Base-by-base conservation (phyloP, 2,888 invertebrate genomes). In the Harpalus rubripes region DNA sequence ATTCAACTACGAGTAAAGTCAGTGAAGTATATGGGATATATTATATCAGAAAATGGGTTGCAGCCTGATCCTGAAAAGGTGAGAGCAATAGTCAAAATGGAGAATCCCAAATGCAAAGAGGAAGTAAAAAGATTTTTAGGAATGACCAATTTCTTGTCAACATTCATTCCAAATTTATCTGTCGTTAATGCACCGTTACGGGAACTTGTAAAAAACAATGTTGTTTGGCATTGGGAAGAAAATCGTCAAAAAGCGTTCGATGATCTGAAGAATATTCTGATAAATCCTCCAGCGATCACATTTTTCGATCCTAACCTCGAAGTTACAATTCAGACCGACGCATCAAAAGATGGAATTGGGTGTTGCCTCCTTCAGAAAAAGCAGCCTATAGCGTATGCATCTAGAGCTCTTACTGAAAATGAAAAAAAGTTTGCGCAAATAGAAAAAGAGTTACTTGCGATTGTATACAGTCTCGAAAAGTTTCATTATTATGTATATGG, bases 371-470 rank as follows among this genome's bases (percentile, higher is more conserved):
- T 87, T 10, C 85, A 85, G 18, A 15, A 88, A 18, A 86, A 82
- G 5, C 76, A 86, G 41, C 86, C 88, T 7, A 76, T 88, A 16
- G 85, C 80, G 16, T 88, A 85, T 87, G 87, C 86, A 8, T 87
- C 87, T 12, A 85, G 87, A 58, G 78, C 85, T n/a, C 76, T 84
- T 22, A 84, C 22, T 26, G 44, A 84, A 10, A 76, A 56, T 7
- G 41, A 84, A 59, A 56, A 76, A 56, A 76, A 61, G 59, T 84
- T 16, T 59, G 74, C 84, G 18, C 84, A 84, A 56, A 76, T 84
- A 58, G 56, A 84, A 32, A 61, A 63, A 44, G 58, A 84, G 61
- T 12, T 78, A 52, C 63, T 58, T 15, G 59, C 63, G 59, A 78
- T 72, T 72, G 26, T 26, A 26, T 61, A 22, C 22, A 61, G 10